Percentiles rank a stretch among this genome's conserved stretches.
These are phyloP conservation scores for Pseudorasbora parva DNA, from an alignment of 2,113 vertebrate genomes.

Conservation along the genomic window DNA sequence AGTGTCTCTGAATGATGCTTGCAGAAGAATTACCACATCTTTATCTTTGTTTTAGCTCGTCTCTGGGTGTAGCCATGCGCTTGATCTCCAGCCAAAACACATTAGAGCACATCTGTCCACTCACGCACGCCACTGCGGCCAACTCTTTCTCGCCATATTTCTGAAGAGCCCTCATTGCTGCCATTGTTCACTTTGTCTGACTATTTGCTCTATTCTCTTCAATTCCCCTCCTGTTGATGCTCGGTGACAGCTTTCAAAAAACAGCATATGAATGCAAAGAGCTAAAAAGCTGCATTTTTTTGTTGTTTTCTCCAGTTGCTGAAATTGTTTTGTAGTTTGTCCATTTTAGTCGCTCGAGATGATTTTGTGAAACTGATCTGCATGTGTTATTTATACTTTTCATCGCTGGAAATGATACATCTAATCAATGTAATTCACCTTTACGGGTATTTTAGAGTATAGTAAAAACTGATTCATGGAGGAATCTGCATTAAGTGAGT, in stretches of 20 bases:
- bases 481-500: not conserved
- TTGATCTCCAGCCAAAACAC: slow-evolving; percentile 64
- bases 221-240: slow-evolving; percentile 48
- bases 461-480: not conserved
- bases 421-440: not conserved
- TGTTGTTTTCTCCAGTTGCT: not conserved
- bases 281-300: slow-evolving; percentile 39
- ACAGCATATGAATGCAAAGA: slow-evolving; percentile 39
- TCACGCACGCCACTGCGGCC: slow-evolving; percentile 55
- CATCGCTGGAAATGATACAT: not conserved
- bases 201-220: slow-evolving; percentile 55
- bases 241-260: slow-evolving; percentile 42
- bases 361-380: slow-evolving; percentile 3
- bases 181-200: slow-evolving; percentile 61
- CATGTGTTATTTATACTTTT: not conserved
- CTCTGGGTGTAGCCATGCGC: slow-evolving; percentile 57
- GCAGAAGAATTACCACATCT: slow-evolving; percentile 58
- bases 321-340: not conserved
- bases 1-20: slow-evolving; percentile 59
- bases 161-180: slow-evolving; percentile 60
- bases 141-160: slow-evolving; percentile 60
- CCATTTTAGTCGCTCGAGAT: not conserved
- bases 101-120: slow-evolving; percentile 66
- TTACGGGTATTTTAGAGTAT: not conserved
- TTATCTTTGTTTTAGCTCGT: slow-evolving; percentile 61